Evolutionary conservation across 1,140 invertebrate genomes (phyloP).

Genomic region (Sycophaga agraensis): DNA sequence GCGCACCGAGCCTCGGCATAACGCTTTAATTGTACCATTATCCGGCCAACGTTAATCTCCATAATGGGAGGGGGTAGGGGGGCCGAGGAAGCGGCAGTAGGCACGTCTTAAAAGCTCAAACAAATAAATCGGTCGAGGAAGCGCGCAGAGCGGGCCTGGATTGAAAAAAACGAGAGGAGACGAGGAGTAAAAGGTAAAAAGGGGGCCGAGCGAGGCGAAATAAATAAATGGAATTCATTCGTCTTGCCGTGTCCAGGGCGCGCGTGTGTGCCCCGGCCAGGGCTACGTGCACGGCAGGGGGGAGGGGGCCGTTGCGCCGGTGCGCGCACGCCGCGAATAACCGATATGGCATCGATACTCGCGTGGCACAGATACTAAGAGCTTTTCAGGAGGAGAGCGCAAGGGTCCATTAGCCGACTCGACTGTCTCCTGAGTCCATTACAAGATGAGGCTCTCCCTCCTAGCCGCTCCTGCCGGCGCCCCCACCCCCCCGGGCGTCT

Average conservation of each 20-base stretch:
- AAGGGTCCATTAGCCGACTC: slow-evolving; percentile 58
- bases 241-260: background rate
- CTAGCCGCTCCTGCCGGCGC: slow-evolving; percentile 12
- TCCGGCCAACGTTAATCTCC: no score
- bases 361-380: slow-evolving; percentile 53
- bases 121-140: no score
- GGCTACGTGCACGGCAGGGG: background rate
- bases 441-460: slow-evolving; percentile 55
- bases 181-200: no score
- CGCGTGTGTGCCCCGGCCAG: background rate
- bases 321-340: slow-evolving; percentile 14
- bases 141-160: no score
- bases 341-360: slow-evolving; percentile 49
- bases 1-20: no score
- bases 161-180: no score
- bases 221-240: slow-evolving; percentile 17
- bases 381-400: slow-evolving; percentile 50
- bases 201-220: background rate
- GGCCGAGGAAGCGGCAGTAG: no score
- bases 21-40: no score
- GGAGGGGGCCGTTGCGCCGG: background rate
- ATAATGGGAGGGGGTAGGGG: no score
- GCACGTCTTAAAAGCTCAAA: no score
- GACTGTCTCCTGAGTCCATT: slow-evolving; percentile 60
- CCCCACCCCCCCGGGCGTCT: slow-evolving; percentile 29